Evolutionary conservation across 2,888 invertebrate genomes (phyloP).

Genomic region (Drosophila rubida): DNA sequence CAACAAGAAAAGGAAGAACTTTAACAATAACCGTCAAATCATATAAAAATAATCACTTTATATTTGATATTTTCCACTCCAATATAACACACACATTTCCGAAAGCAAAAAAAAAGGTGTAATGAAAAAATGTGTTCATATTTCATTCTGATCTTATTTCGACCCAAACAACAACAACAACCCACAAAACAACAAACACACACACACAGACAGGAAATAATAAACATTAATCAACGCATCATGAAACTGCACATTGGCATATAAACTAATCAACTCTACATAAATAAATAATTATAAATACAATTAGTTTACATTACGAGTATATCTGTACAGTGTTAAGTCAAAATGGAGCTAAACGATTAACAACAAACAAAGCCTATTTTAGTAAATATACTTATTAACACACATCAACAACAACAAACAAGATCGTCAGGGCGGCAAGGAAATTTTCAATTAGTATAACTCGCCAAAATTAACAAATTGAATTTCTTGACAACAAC

Average conservation of each 20-base stretch:
- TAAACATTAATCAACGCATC: constrained; percentile 51
- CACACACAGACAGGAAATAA: constrained; percentile 21
- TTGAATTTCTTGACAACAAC: constrained; percentile 43
- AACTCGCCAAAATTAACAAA: constrained; percentile 40
- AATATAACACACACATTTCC: constrained; percentile 19
- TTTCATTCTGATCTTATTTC: constrained; percentile 16
- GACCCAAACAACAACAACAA: constrained; percentile 1
- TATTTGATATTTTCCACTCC: constrained; percentile 22
- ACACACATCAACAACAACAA: constrained; percentile 46
- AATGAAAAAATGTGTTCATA: constrained; percentile 22
- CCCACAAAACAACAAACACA: background rate
- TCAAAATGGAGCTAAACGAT: constrained; percentile 69
- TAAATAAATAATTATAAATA: constrained; percentile 71
- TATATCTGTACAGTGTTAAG: constrained; percentile 79
- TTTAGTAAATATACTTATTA: constrained; percentile 64
- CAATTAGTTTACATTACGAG: constrained; percentile 73
- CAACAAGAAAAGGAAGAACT: constrained; percentile 15
- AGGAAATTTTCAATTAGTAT: constrained; percentile 47
- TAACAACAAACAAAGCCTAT: constrained; percentile 64
- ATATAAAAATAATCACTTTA: constrained; percentile 22
- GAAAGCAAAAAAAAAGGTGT: constrained; percentile 22
- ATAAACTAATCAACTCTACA: constrained; percentile 69
- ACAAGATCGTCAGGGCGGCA: constrained; percentile 57
- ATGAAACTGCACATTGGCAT: constrained; percentile 61
- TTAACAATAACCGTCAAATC: constrained; percentile 29